A percentile compares a stretch with the other conserved stretches of the same genome.
These are phyloP conservation scores for Denticeps clupeoides DNA, from an alignment of 2,797 vertebrate genomes.

Conservation along the genomic window DNA sequence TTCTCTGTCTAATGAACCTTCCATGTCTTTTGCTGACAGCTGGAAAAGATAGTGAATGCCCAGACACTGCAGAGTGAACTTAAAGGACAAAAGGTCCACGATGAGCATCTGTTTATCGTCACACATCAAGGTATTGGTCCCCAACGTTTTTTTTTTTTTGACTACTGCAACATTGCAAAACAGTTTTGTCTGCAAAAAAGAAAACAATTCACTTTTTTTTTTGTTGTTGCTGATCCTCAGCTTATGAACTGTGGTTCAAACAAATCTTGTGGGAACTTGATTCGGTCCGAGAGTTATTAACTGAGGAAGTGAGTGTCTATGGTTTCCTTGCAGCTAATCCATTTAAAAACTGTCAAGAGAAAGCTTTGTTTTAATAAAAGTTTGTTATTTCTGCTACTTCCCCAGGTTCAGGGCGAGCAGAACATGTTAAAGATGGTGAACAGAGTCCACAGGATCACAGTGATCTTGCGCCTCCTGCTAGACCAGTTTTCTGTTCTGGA, in stretches of 20 bases:
- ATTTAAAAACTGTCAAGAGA: too few relatives aligned
- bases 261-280: slow-evolving; percentile 95
- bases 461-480: slow-evolving; percentile 81
- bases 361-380: too few relatives aligned
- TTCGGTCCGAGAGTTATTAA: slow-evolving; percentile 84
- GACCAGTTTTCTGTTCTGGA: slow-evolving; percentile 89
- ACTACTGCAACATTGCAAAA: too few relatives aligned
- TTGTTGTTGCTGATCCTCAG: too few relatives aligned
- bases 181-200: too few relatives aligned
- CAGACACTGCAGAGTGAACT: slow-evolving; percentile 87
- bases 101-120: slow-evolving; percentile 97
- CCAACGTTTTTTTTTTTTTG: neutral
- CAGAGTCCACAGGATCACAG: slow-evolving; percentile 80
- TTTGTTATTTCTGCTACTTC: too few relatives aligned
- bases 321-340: neutral
- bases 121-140: slow-evolving; percentile 83
- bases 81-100: slow-evolving; percentile 87
- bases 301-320: slow-evolving; percentile 88
- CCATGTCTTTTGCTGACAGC: slow-evolving; percentile 52
- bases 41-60: slow-evolving; percentile 78
- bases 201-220: too few relatives aligned
- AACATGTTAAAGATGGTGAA: slow-evolving; percentile 95
- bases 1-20: too few relatives aligned
- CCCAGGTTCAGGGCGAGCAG: slow-evolving; percentile 89
- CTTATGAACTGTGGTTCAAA: slow-evolving; percentile 97